Percentiles rank a stretch among this genome's conserved stretches.
Conservation (phyloP, 2,888 invertebrate species). For the Netelia virgata region DNA sequence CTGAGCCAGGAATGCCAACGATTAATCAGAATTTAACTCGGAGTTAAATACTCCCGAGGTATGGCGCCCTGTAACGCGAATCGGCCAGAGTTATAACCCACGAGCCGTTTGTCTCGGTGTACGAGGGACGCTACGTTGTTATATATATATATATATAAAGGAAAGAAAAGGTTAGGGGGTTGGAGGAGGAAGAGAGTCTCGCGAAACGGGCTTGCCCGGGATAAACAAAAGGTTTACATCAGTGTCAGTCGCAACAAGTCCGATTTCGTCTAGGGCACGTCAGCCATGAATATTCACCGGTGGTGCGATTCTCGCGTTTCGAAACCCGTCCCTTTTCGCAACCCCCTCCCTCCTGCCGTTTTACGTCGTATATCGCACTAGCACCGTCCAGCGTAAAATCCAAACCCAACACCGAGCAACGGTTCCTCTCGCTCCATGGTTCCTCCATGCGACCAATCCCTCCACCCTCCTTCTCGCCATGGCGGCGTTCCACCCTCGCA, state of each 20-base stretch:
- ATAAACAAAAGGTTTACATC: slow-evolving; percentile 84
- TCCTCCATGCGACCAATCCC: slow-evolving; percentile 66
- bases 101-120: slow-evolving; percentile 56
- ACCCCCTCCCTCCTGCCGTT: slow-evolving; percentile 63
- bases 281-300: slow-evolving; percentile 79
- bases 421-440: slow-evolving; percentile 59
- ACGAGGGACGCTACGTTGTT: slow-evolving; percentile 7
- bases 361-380: slow-evolving; percentile 22
- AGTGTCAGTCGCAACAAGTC: slow-evolving; percentile 85
- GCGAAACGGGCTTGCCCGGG: slow-evolving; percentile 72
- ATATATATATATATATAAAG: neutral
- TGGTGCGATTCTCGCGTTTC: slow-evolving; percentile 73
- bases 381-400: slow-evolving; percentile 62
- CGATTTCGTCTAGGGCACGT: slow-evolving; percentile 81
- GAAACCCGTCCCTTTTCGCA: slow-evolving; percentile 74
- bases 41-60: slow-evolving; percentile 77
- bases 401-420: slow-evolving; percentile 53
- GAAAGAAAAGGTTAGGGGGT: slow-evolving; percentile 21
- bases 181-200: slow-evolving; percentile 64
- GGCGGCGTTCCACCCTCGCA: slow-evolving; percentile 66
- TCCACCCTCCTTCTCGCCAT: slow-evolving; percentile 41
- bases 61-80: slow-evolving; percentile 49
- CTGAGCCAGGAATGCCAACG: slow-evolving; percentile 71
- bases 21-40: slow-evolving; percentile 84
- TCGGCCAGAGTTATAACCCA: slow-evolving; percentile 40